Evolutionary conservation across 2,113 vertebrate species (phyloP).

Genomic region (Cepphus grylle): DNA sequence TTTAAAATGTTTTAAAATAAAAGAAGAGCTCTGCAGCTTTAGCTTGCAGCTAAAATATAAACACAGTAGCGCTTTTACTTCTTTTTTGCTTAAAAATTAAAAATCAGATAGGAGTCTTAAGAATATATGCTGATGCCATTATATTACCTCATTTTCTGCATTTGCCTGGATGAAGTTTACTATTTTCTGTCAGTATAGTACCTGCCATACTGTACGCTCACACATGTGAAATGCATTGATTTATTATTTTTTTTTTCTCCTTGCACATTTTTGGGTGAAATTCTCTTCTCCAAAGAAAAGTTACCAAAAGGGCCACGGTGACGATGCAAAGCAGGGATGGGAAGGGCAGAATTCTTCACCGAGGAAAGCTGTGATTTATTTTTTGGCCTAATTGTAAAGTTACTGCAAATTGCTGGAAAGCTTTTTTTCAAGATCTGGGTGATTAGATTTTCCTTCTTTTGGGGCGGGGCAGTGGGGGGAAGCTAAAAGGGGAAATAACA

Average conservation of each 20-base stretch:
- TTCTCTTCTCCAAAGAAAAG: slow-evolving; percentile 48
- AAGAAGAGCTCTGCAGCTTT: neutral
- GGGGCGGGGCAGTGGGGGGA: slow-evolving; percentile 60
- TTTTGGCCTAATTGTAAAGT: slow-evolving; percentile 81
- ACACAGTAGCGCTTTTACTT: neutral
- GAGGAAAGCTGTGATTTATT: slow-evolving; percentile 75
- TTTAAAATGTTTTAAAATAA: neutral
- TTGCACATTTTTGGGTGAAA: slow-evolving; percentile 16
- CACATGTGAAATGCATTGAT: neutral
- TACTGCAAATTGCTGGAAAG: slow-evolving; percentile 80
- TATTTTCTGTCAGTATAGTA: neutral
- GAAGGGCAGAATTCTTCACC: slow-evolving; percentile 63
- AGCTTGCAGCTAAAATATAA: neutral
- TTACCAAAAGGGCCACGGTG: slow-evolving; percentile 8
- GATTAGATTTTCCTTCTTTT: slow-evolving; percentile 79
- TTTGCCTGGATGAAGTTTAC: neutral
- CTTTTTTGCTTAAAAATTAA: neutral
- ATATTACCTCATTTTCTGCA: neutral
- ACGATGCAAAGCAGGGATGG: neutral
- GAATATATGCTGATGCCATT: neutral
- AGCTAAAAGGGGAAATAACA: slow-evolving; percentile 86
- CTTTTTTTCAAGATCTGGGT: slow-evolving; percentile 79
- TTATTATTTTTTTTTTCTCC: neutral
- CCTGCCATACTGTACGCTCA: neutral
- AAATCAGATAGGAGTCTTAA: neutral